These are phyloP conservation scores for Sepioteuthis lessoniana DNA, from an alignment of 2,888 invertebrate species.

Conservation along the genomic window DNA sequence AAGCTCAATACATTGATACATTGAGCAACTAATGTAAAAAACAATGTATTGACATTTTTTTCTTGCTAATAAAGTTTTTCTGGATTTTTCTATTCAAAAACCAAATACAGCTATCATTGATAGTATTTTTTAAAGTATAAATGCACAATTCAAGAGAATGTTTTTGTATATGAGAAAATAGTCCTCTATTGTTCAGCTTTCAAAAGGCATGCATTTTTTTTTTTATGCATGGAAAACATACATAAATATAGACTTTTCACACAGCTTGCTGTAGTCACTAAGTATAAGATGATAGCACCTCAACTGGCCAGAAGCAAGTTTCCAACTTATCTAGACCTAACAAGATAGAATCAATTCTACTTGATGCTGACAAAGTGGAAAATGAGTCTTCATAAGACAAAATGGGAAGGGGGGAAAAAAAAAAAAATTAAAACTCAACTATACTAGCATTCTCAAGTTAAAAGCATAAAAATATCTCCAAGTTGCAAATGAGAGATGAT, in stretches of 20 bases:
- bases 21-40: neutral
- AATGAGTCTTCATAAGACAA: neutral
- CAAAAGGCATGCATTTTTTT: neutral
- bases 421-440: no score
- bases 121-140: neutral
- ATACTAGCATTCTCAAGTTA: conserved; percentile 15
- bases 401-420: neutral
- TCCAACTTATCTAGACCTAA: neutral
- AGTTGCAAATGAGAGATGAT: neutral
- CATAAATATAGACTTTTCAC: no score
- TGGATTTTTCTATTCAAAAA: neutral
- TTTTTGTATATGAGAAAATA: neutral
- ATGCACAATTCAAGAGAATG: neutral
- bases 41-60: neutral
- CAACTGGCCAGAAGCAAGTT: neutral
- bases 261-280: neutral
- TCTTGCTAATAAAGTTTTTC: neutral
- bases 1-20: neutral
- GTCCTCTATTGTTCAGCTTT: neutral
- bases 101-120: neutral
- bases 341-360: conserved; percentile 9
- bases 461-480: neutral
- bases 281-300: neutral
- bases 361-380: neutral
- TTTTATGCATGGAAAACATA: no score